Base-by-base conservation (phyloP, 2,888 invertebrate genomes). In the Escarpia spicata region DNA sequence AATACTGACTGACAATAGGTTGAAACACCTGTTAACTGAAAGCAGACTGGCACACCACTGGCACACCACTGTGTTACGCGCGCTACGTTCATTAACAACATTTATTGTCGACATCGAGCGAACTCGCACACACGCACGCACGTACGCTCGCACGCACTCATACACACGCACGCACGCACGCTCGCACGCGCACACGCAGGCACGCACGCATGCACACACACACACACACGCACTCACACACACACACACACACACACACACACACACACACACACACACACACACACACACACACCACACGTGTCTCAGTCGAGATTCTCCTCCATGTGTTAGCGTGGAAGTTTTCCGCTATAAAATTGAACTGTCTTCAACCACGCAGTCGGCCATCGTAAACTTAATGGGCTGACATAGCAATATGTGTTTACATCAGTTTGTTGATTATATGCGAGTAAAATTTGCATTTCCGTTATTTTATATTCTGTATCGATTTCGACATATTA, bases 401-500 rank as follows among this genome's bases (percentile, higher is more conserved):
- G 75, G 75, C 75, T 75, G 75, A 75, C n/a, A 75, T 75, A 75
- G 75, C 75, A 75, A 26, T 75, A 75, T n/a, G 75, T 75, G 75
- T 75, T n/a, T 26, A 75, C 75, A 26, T 75, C 26, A n/a, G 26
- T 75, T 75, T 75, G 26, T 75, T 75, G 75, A 75, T 75, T 15
- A 75, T n/a, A 75, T 75, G 75, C 75, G n/a, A 75, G 75, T 75
- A 75, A 75, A 15, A 75, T 75, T 75, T 75, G 75, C 75, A 75
- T 75, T 75, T 75, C 75, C 75, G 75, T 75, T 75, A 75, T 75
- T 26, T 75, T 75, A 26, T n/a, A 26, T 75, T 75, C 75, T 26
- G 26, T n/a, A 75, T 75, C 26, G 75, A 75, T 75, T 75, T 75
- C 19, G 19, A 15, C 75, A 26, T 75, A 19, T 75, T 75, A 75